Conservation (phyloP, 2,113 vertebrate species). For the Podarcis raffonei region DNA sequence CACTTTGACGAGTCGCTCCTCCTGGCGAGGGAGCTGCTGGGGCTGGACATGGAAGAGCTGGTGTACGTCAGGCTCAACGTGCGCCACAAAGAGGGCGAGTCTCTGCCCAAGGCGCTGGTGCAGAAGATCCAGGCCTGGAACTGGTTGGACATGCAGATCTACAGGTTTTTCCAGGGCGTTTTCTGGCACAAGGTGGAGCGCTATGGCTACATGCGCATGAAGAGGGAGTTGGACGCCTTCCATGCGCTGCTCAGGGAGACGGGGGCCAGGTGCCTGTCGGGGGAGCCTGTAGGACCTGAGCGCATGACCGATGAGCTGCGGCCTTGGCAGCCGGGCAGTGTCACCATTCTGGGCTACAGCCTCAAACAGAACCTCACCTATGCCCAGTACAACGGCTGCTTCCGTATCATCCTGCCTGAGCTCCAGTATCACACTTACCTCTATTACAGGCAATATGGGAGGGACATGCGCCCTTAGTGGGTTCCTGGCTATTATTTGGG, state of each 20-base stretch:
- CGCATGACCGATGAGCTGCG: conserved; percentile 5
- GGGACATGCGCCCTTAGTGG: conserved; percentile 33
- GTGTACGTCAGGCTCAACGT: conserved; percentile 54
- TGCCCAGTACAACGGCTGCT: conserved; percentile 37
- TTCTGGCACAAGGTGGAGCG: conserved; percentile 52
- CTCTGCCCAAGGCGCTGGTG: not conserved
- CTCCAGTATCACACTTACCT: conserved; percentile 55
- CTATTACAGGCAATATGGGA: conserved; percentile 57
- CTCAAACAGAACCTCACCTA: conserved; percentile 40
- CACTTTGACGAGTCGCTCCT: conserved; percentile 66
- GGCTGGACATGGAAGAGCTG: conserved; percentile 51
- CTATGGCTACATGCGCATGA: conserved; percentile 50
- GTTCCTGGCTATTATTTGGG: not conserved
- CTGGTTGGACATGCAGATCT: conserved; percentile 47
- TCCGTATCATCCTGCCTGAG: conserved; percentile 57
- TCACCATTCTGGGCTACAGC: conserved; percentile 48
- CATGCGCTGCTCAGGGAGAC: conserved; percentile 19
- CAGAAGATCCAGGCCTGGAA: conserved; percentile 52
- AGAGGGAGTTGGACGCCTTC: conserved; percentile 35
- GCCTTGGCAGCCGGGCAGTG: conserved; percentile 43
- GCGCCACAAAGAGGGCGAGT: not conserved
- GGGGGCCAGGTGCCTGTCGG: conserved; percentile 35
- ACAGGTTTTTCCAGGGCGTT: conserved; percentile 56
- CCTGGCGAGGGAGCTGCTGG: conserved; percentile 49
- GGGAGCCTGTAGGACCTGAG: conserved; percentile 32